Evolutionary conservation across 2,888 invertebrate genomes (phyloP).

Genomic region (Oxytorus armatus): DNA sequence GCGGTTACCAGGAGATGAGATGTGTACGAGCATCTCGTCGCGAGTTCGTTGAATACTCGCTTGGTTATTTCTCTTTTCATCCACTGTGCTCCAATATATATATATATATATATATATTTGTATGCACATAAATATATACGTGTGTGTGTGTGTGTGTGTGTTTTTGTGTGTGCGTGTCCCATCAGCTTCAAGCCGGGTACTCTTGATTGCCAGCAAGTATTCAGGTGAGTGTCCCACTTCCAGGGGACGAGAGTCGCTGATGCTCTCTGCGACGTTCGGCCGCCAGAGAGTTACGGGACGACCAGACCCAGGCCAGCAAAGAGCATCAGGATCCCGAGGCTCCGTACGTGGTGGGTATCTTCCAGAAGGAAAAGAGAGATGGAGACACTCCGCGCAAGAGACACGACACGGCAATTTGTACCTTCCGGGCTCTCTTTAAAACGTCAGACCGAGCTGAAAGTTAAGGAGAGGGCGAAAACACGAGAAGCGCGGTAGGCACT

Average conservation of each 20-base stretch:
- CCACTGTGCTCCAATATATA: not conserved
- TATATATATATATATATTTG: not conserved
- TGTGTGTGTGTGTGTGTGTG: conserved; percentile 1
- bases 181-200: conserved; percentile 72
- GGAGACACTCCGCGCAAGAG: conserved; percentile 42
- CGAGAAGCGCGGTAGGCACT: conserved; percentile 28
- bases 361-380: not conserved
- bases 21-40: conserved; percentile 45
- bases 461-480: conserved; percentile 30
- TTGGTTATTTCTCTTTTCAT: conserved; percentile 1
- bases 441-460: conserved; percentile 38
- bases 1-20: conserved; percentile 62
- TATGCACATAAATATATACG: not conserved
- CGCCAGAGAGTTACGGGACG: conserved; percentile 29
- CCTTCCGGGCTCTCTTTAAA: conserved; percentile 65
- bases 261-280: conserved; percentile 35
- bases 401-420: conserved; percentile 72
- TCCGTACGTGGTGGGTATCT: conserved; percentile 2
- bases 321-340: conserved; percentile 35
- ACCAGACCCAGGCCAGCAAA: conserved; percentile 26
- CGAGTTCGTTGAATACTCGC: conserved; percentile 30
- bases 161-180: conserved; percentile 49
- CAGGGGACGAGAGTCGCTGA: conserved; percentile 59
- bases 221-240: conserved; percentile 82
- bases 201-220: conserved; percentile 81